Percentiles rank a stretch among this genome's conserved stretches.
Evolutionary conservation across 1,140 invertebrate genomes (phyloP).

Genomic region (Platorchestia sp.): DNA sequence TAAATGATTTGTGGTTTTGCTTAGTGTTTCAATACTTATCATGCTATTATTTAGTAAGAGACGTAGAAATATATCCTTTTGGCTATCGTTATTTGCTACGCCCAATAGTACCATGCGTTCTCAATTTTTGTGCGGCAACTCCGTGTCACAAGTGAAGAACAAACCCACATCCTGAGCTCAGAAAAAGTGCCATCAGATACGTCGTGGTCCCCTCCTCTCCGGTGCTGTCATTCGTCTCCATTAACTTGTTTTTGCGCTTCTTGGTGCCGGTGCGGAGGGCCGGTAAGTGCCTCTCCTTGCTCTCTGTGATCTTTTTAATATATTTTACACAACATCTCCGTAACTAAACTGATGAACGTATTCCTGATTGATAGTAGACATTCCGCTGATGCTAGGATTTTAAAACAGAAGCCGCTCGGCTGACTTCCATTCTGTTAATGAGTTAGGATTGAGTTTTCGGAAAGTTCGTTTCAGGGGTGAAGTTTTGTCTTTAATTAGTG

Average conservation of each 20-base stretch:
- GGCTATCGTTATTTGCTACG: not conserved
- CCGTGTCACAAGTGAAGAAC: not conserved
- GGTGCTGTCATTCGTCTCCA: conserved; percentile 51
- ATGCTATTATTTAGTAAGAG: no score
- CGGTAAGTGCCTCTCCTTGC: conserved; percentile 34
- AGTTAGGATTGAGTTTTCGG: not conserved
- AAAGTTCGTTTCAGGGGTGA: not conserved
- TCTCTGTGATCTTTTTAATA: not conserved
- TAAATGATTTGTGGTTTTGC: no score
- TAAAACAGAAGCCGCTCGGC: not conserved
- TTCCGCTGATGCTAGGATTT: not conserved
- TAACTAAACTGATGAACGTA: not conserved
- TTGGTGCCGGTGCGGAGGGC: not conserved
- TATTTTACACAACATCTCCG: not conserved
- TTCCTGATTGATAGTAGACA: not conserved
- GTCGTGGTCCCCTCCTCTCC: conserved; percentile 19
- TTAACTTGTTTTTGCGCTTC: conserved; percentile 41
- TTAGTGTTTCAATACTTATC: no score
- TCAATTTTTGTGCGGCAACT: not conserved
- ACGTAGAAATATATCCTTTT: no score
- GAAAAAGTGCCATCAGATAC: conserved; percentile 35
- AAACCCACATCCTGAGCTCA: conserved; percentile 27
- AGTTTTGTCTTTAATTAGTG: not conserved
- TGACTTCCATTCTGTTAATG: not conserved
- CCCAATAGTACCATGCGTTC: not conserved